These are phyloP conservation scores for Muraenolepis orangiensis DNA, from an alignment of 2,797 vertebrate genomes.

Conservation along the genomic window DNA sequence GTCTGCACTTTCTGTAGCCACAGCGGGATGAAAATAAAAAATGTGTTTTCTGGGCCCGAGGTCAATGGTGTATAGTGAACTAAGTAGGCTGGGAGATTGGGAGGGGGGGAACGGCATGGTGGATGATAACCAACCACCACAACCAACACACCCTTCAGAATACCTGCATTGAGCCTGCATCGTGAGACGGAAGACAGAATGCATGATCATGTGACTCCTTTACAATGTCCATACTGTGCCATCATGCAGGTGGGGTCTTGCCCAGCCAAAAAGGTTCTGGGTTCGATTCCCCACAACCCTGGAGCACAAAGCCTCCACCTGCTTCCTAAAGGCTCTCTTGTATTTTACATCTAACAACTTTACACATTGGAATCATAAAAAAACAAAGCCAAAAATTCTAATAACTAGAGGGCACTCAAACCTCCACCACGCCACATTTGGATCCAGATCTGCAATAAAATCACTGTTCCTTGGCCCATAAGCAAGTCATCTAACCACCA, in stretches of 20 bases:
- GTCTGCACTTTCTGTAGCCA: not conserved
- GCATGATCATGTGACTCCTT: not conserved
- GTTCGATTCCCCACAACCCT: not conserved
- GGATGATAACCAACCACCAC: not conserved
- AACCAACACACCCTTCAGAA: not conserved
- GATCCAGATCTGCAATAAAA: too few relatives aligned
- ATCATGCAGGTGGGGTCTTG: not conserved
- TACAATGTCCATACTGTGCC: not conserved
- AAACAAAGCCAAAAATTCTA: too few relatives aligned
- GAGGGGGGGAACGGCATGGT: too few relatives aligned
- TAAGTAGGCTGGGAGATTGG: not conserved
- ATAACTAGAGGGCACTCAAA: too few relatives aligned
- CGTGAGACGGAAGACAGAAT: not conserved
- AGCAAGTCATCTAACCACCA: too few relatives aligned
- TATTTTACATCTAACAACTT: too few relatives aligned
- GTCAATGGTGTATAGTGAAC: not conserved
- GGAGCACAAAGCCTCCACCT: not conserved
- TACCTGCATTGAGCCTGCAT: not conserved
- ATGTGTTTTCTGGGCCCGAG: conserved; percentile 2
- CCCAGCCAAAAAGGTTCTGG: not conserved
- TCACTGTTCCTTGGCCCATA: too few relatives aligned
- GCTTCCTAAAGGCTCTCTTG: too few relatives aligned
- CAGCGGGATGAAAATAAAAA: not conserved
- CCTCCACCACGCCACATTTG: too few relatives aligned
- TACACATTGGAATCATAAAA: too few relatives aligned